These are phyloP conservation scores for Sphyrna mokarran DNA, from an alignment of 2,113 vertebrate species.

Conservation along the genomic window DNA sequence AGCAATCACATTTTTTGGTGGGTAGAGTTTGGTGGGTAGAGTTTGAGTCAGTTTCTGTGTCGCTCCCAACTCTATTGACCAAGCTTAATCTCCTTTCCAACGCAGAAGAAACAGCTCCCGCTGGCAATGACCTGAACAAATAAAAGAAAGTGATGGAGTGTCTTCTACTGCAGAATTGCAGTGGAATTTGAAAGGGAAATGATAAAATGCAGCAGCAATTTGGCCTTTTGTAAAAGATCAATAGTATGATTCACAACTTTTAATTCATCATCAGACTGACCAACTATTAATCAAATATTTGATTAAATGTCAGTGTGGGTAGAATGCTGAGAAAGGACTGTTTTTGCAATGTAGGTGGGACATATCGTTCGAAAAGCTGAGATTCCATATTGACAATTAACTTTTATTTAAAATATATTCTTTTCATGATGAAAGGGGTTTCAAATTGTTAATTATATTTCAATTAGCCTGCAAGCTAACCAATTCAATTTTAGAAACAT, in stretches of 20 bases:
- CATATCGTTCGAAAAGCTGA: background rate
- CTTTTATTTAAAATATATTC: background rate
- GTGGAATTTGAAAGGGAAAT: constrained; percentile 3
- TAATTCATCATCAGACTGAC: constrained; percentile 26
- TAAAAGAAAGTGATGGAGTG: background rate
- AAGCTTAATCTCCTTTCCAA: background rate
- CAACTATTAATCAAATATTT: constrained; percentile 18
- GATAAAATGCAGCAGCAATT: background rate
- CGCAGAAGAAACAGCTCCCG: background rate
- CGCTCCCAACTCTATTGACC: background rate
- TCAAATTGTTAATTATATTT: background rate
- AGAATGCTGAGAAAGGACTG: background rate
- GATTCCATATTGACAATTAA: background rate
- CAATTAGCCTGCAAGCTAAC: background rate
- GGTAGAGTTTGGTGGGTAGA: background rate
- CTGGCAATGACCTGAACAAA: constrained; percentile 10
- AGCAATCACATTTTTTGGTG: background rate
- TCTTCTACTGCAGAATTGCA: background rate
- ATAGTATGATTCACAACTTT: constrained; percentile 30
- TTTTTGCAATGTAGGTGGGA: background rate
- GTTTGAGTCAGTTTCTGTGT: background rate
- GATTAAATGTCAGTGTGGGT: constrained; percentile 25
- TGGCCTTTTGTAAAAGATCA: constrained; percentile 31
- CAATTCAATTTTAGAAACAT: background rate
- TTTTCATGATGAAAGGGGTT: background rate